These are phyloP conservation scores for Carollia perspicillata DNA, from an alignment of 2,113 vertebrate species.

Conservation along the genomic window DNA sequence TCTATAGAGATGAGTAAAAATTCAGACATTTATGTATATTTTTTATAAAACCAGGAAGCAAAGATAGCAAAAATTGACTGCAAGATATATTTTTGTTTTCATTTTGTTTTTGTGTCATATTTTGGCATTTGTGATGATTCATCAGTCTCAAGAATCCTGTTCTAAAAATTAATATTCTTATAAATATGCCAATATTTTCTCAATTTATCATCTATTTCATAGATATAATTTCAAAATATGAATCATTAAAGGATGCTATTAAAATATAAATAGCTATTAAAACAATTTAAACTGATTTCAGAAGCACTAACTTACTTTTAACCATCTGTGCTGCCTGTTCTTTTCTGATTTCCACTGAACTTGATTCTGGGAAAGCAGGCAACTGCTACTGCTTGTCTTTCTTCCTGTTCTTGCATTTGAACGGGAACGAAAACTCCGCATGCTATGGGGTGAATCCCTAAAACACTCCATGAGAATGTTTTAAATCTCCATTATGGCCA, in stretches of 20 bases:
- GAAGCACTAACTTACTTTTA: constrained; percentile 59
- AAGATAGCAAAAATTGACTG: constrained; percentile 38
- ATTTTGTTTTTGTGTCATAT: neutral
- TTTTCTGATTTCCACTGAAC: neutral
- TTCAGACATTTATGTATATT: constrained; percentile 31
- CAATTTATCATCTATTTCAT: constrained; percentile 22
- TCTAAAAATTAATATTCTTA: constrained; percentile 32
- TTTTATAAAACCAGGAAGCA: constrained; percentile 63
- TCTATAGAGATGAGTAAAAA: neutral
- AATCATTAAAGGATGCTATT: constrained; percentile 28
- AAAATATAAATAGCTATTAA: constrained; percentile 44
- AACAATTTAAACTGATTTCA: constrained; percentile 51
- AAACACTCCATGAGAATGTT: neutral
- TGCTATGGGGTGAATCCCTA: neutral
- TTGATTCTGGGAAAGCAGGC: neutral
- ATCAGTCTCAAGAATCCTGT: neutral
- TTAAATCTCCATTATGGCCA: neutral
- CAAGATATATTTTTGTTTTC: neutral
- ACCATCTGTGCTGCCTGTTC: constrained; percentile 12
- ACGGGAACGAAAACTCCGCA: neutral
- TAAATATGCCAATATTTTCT: constrained; percentile 33
- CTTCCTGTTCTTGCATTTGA: neutral
- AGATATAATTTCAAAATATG: constrained; percentile 30
- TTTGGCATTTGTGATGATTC: constrained; percentile 11
- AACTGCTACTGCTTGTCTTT: neutral